phyloP scores from a whole-genome alignment of 2,113 vertebrate genomes.

The Agelaius tricolor region DNA sequence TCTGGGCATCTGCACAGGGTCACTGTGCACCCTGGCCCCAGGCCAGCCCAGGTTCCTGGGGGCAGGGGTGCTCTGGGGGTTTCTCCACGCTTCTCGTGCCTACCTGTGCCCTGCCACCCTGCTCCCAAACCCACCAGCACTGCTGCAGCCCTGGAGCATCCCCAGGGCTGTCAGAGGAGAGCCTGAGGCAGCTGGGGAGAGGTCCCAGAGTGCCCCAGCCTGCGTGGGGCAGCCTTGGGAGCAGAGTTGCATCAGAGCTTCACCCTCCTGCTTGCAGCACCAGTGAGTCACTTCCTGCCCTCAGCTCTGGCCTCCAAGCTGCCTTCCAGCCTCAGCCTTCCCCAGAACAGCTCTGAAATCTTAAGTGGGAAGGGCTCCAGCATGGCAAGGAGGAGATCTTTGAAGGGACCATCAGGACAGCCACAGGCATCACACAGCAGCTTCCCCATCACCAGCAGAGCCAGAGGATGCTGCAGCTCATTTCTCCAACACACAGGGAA shows the following conservation, averaged over 20 bases:
- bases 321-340: neutral
- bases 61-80: rapidly evolving
- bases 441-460: neutral
- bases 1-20: neutral
- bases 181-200: neutral
- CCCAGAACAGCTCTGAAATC: rapidly evolving
- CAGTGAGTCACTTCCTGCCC: slow-evolving; percentile 32
- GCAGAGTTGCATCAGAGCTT: neutral
- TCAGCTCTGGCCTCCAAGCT: neutral
- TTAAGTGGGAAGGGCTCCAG: rapidly evolving
- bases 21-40: neutral
- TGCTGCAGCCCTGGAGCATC: neutral
- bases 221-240: neutral
- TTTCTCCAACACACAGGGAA: neutral
- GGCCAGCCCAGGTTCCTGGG: rapidly evolving
- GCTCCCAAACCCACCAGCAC: neutral
- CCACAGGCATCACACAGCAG: neutral
- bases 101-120: neutral
- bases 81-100: neutral
- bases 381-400: rapidly evolving
- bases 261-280: neutral
- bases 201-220: neutral
- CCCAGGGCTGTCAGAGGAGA: neutral
- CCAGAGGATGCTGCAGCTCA: neutral
- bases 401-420: neutral